phyloP scores from a whole-genome alignment of 64 coral and sea anemone species.

The Cladopsammia gracilis region DNA sequence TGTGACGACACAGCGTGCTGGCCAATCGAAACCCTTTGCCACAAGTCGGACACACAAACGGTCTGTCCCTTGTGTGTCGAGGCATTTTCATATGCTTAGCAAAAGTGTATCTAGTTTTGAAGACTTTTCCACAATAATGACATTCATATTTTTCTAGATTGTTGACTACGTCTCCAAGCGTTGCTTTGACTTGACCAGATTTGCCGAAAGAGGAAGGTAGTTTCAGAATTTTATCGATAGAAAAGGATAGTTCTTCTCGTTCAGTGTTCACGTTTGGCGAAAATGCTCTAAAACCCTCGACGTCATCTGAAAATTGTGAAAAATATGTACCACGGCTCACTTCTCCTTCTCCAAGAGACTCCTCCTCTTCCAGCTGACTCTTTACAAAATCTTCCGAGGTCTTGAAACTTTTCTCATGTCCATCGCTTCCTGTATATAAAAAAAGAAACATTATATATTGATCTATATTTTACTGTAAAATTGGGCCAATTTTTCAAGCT shows the following conservation, averaged over 20 bases:
- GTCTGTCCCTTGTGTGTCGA: constrained; percentile 1
- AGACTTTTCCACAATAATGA: constrained; percentile 22
- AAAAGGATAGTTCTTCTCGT: neutral
- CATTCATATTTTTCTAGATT: neutral
- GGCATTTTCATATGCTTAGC: constrained; percentile 15
- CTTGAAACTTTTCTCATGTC: too few relatives aligned
- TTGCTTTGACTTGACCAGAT: neutral
- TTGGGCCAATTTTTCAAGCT: too few relatives aligned
- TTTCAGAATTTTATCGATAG: neutral
- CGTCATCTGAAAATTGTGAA: too few relatives aligned
- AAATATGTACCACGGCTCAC: too few relatives aligned
- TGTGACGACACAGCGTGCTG: constrained; percentile 18
- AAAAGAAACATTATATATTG: too few relatives aligned
- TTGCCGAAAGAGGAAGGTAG: too few relatives aligned
- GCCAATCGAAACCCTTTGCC: constrained; percentile 17
- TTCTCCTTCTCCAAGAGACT: neutral
- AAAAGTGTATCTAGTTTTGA: constrained; percentile 19
- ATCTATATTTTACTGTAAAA: too few relatives aligned
- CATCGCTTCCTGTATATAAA: too few relatives aligned
- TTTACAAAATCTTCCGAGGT: too few relatives aligned
- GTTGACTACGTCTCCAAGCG: neutral
- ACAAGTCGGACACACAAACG: constrained; percentile 4
- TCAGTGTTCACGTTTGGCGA: neutral
- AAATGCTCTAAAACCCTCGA: neutral
- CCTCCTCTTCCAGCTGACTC: neutral